Percentiles rank a stretch among this genome's conserved stretches.
phyloP scores from a whole-genome alignment of 2,888 invertebrate genomes.

The Xanthia icteritia region DNA sequence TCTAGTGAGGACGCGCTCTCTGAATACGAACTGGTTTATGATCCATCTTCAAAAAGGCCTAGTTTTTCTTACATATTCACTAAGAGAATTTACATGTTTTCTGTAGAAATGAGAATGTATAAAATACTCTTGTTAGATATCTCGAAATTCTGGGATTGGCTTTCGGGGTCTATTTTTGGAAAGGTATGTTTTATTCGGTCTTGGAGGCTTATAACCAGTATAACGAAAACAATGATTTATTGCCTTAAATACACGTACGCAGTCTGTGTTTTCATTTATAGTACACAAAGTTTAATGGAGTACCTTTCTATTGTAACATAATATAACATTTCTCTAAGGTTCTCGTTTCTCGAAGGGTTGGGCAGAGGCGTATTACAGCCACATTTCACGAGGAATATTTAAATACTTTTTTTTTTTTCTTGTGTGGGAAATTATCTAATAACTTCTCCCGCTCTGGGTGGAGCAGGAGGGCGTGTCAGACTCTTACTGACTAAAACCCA shows the following conservation, averaged over 20 bases:
- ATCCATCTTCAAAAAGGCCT: slow-evolving; percentile 26
- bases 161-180: slow-evolving; percentile 3
- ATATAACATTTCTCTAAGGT: background rate
- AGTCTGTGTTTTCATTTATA: background rate
- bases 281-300: too few relatives aligned
- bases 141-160: slow-evolving; percentile 8
- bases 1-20: slow-evolving; percentile 32
- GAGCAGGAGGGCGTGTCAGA: too few relatives aligned
- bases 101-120: slow-evolving; percentile 18
- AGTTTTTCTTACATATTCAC: slow-evolving; percentile 51
- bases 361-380: too few relatives aligned
- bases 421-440: too few relatives aligned
- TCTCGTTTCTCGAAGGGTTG: too few relatives aligned
- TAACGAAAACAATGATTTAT: slow-evolving; percentile 3
- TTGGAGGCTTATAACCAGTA: background rate
- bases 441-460: too few relatives aligned
- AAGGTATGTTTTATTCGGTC: background rate
- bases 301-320: background rate
- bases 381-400: too few relatives aligned
- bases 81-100: slow-evolving; percentile 59
- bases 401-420: too few relatives aligned
- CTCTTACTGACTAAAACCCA: too few relatives aligned
- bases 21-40: slow-evolving; percentile 51
- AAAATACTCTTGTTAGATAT: slow-evolving; percentile 32
- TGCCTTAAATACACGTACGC: background rate